Base-by-base conservation (phyloP, 30 jellyfish, hydroid and myxozoan genomes). In the Aurelia aurita region DNA sequence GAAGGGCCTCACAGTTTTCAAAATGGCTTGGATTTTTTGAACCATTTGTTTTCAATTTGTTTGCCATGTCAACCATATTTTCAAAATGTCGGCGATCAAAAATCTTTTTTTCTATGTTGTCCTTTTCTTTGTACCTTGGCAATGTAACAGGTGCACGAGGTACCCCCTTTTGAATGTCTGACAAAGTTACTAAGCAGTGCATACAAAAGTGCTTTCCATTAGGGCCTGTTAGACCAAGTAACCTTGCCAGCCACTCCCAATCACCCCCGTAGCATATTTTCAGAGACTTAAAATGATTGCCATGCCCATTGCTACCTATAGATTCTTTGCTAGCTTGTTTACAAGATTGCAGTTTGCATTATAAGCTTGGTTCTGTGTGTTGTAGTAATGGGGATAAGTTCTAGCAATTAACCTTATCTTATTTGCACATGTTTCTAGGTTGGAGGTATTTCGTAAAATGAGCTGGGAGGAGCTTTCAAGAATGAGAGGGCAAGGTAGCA, bases 401-500 rank as follows among this genome's bases (percentile, higher is more conserved):
- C 4, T 31, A 4, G 39, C 39, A 31, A 31, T 31, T 3, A 31
- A 31, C 39, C 4, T 31, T 31, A 31, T 31, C 2, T 3, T 31
- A 4, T 3, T 31, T 31, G 39, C 39, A 31, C 45, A 22, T 0
- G 75, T 63, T 63, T 14, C 14, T 26, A 63, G 14, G 75, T 63
- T 51, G 0, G 47, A 35, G 47, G 47, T 35, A 11, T 35, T 35
- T 2, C 13, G 5, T 35, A 35, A 12, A 0, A 35, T 11, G 13
- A 35, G 47, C 10, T 35, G 47, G 0, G 47, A 35, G 13, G 11
- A 0, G 7, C 7, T 0, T 35, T 35, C 47, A 0, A 35, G 75
- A 51, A 63, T 51, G n/a, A 63, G 11, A 20, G 75, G 75, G 75
- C 75, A 63, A n/a, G 75, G 75, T 10, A 63, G 54, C 18, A 9